Evolutionary conservation across 2,888 invertebrate species (phyloP).

Genomic region (Pyrocoelia pectoralis): DNA sequence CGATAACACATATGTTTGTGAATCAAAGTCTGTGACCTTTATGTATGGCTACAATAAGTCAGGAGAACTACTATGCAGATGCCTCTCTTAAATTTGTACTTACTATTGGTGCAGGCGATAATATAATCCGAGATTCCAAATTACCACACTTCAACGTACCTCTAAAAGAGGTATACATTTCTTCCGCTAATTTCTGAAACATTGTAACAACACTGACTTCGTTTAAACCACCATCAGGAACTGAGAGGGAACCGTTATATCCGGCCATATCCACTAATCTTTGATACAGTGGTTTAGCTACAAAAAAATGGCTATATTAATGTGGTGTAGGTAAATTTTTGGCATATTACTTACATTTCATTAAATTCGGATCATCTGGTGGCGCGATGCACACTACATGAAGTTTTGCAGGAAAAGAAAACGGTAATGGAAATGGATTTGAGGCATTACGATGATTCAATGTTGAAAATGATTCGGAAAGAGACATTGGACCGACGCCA

Average conservation of each 20-base stretch:
- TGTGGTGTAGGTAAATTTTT: neutral
- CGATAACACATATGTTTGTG: constrained; percentile 69
- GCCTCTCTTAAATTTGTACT: constrained; percentile 30
- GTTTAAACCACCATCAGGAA: constrained; percentile 63
- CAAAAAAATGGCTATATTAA: constrained; percentile 44
- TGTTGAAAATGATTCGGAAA: constrained; percentile 65
- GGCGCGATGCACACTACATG: constrained; percentile 76
- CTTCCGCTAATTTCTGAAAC: constrained; percentile 75
- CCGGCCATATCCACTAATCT: constrained; percentile 80
- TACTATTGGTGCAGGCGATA: constrained; percentile 79
- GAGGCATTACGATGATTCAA: constrained; percentile 59
- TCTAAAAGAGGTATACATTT: constrained; percentile 76
- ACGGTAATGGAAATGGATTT: constrained; percentile 74
- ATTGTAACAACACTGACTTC: constrained; percentile 61
- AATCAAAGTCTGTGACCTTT: constrained; percentile 71
- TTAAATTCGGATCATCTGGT: constrained; percentile 68
- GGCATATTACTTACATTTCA: constrained; percentile 53
- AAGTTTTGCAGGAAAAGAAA: constrained; percentile 82
- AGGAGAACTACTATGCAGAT: constrained; percentile 18
- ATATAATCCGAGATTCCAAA: constrained; percentile 73
- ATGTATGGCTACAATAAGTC: constrained; percentile 56
- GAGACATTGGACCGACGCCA: constrained; percentile 71
- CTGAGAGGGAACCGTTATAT: constrained; percentile 68
- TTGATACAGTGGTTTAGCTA: constrained; percentile 78
- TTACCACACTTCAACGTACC: constrained; percentile 78